Percentiles rank a stretch among this genome's conserved stretches.
These are phyloP conservation scores for Tokudaia tokunoshimensis DNA, from an alignment of 2,797 vertebrate species.

Conservation along the genomic window DNA sequence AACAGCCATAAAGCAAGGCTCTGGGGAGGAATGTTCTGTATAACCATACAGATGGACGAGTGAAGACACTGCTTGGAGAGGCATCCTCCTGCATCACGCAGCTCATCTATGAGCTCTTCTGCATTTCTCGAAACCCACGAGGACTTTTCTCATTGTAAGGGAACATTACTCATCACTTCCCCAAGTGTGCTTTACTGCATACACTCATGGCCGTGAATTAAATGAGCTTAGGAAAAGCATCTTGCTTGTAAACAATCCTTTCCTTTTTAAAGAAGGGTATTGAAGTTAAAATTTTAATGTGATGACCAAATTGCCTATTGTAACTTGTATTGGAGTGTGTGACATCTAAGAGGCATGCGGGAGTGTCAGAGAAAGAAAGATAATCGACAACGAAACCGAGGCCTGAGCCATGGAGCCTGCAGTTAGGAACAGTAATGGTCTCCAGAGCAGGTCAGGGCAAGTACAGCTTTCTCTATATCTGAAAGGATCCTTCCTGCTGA, in stretches of 20 bases:
- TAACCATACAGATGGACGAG: background rate
- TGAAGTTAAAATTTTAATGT: conserved; percentile 57
- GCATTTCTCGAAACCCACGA: conserved; percentile 56
- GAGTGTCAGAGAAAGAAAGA: background rate
- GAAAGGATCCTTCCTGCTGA: background rate
- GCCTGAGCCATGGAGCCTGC: too few relatives aligned
- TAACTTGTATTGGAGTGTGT: background rate
- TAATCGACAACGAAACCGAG: too few relatives aligned
- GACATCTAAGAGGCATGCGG: background rate
- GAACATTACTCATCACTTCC: conserved; percentile 35
- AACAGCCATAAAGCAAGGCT: background rate
- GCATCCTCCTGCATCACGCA: background rate
- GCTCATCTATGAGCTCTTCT: conserved; percentile 49
- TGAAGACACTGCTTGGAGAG: conserved; percentile 36
- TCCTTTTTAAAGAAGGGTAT: conserved; percentile 48
- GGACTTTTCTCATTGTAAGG: conserved; percentile 49
- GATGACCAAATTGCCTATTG: conserved; percentile 35
- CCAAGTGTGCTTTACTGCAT: conserved; percentile 50
- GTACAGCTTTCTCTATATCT: background rate
- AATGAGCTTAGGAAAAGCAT: conserved; percentile 57
- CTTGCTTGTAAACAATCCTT: conserved; percentile 17
- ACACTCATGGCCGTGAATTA: conserved; percentile 60
- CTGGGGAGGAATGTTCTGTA: background rate
- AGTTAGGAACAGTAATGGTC: background rate
- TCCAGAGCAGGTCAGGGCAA: background rate